These are phyloP conservation scores for Perodicticus potto DNA, from an alignment of 2,797 vertebrate genomes.

Conservation along the genomic window DNA sequence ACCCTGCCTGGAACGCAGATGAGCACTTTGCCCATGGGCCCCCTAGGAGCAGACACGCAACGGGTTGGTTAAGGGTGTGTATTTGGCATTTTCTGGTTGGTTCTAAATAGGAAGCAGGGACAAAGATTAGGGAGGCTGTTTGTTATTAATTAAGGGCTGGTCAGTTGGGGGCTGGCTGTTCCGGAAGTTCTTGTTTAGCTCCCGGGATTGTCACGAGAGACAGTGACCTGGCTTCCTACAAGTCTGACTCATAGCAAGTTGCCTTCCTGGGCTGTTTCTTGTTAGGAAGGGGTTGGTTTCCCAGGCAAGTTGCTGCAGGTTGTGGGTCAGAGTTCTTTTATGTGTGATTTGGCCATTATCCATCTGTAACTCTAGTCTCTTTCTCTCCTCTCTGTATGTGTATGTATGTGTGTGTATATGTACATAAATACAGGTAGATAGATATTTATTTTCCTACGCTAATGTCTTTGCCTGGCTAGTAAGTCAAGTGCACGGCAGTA, in stretches of 20 bases:
- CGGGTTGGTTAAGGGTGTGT: neutral
- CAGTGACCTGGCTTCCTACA: neutral
- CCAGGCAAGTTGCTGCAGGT: neutral
- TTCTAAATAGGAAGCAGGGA: neutral
- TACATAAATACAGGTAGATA: neutral
- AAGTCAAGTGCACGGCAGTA: neutral
- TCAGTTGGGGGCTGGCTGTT: neutral
- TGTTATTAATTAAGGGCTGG: neutral
- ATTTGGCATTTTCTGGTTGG: neutral
- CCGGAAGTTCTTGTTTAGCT: neutral
- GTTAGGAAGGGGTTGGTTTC: neutral
- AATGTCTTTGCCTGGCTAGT: neutral
- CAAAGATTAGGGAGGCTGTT: neutral
- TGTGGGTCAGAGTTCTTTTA: conserved; percentile 7
- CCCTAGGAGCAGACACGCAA: too few relatives aligned
- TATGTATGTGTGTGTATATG: neutral
- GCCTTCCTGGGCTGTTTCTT: neutral
- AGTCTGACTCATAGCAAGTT: neutral
- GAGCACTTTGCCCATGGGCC: fast-evolving
- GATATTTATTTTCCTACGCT: neutral
- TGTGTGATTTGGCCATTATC: neutral
- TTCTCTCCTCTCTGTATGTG: neutral
- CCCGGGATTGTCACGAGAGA: neutral
- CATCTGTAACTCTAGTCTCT: neutral
- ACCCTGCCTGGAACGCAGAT: neutral